Base-by-base conservation (phyloP, 2,797 vertebrate species). In the Ciconia nigra region DNA sequence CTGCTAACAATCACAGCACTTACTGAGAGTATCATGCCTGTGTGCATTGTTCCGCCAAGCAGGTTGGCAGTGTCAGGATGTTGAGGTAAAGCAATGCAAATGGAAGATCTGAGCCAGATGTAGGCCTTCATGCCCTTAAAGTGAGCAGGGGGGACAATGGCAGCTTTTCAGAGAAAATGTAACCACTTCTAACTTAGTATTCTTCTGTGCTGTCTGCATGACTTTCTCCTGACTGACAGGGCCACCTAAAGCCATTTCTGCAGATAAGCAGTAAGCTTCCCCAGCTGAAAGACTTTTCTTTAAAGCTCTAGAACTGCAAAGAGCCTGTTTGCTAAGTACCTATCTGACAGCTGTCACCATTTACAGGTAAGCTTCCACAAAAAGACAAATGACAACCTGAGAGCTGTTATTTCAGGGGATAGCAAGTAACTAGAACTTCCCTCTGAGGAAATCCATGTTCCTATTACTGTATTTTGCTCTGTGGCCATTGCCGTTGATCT, bases 11-110 rank as follows among this genome's bases (percentile, higher is more conserved):
- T 47, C 22, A 31, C 70, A 65, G 58, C 46, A 16, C 16, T 44
- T 33, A 8, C 3, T 10, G 7, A 33, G 37, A 8, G 11, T 28
- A 11, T 66, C 0, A 0, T 10, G 28, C 37, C 57, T 41, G 1
- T 15, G 44, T 46, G 61, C 10, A 1, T 1, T 54, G 26, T 42
- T 79, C 25, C 67, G n/a, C 29, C 10, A 26, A 5, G 54, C n/a
- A 47, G 54, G 26, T 19, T 71, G 59, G 16, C 8, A 2, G 57
- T 28, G 21, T 41, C 28, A 31, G 52, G 57, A 5, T 78, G 42
- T 37, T 1, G 4, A 49, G 76, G 21, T 82, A n/a, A 35, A 82
- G 58, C 41, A 21, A 4, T 35, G 61, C n/a, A 52, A 18, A 17
- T 25, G 37, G n/a, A 35, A 44, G 51, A 47, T 42, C 41, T 87